Evolutionary conservation across 92 coral and sea anemone species (phyloP), one percentile per base, ranked within the genome.

Genomic region (Muricea muricata): DNA sequence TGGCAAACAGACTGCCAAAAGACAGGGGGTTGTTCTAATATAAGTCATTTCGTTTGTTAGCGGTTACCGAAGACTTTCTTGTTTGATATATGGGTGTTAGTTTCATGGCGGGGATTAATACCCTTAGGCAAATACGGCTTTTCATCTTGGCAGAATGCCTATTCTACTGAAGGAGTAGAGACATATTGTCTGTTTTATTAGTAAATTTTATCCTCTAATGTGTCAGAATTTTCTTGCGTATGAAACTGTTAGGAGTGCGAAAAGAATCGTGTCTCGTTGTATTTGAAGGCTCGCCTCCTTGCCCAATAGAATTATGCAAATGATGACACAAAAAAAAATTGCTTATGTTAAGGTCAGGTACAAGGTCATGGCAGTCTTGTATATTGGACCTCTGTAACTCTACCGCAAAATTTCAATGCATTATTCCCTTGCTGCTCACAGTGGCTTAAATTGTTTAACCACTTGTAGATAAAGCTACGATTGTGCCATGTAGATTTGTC

Each of bases 1-100:
- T 63, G 20, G n/a, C n/a, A 63, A 63, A 63, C 70, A 63, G 70
- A 24, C n/a, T 63, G 35, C 60, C 21, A 52, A 52, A 52, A 52
- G 60, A 17, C 5, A 18, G 26, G 60, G 24, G 60, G 26, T 52
- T 52, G 50, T 45, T 20, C 23, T 18, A 52, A 20, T 52, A 52
- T 52, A 52, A 52, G 9, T 4, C 42, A 37, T 52, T 48, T 48
- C 56, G 18, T 48, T 48, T 48, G 18, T 48, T 48, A 20, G 56
- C 56, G 18, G 18, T n/a, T n/a, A n/a, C n/a, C 9, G 4, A 37
- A 37, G 42, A 37, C 42, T 37, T 4, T 37, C 42, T 37, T 4
- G 23, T 18, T 20, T 48, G 56, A 52, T 52, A 13, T 9, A 6
- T 52, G 60, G 24, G 60, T 52, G 60, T 17, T 52, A 52, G 4